phyloP scores from a whole-genome alignment of 2,113 vertebrate genomes.

The Apus apus region DNA sequence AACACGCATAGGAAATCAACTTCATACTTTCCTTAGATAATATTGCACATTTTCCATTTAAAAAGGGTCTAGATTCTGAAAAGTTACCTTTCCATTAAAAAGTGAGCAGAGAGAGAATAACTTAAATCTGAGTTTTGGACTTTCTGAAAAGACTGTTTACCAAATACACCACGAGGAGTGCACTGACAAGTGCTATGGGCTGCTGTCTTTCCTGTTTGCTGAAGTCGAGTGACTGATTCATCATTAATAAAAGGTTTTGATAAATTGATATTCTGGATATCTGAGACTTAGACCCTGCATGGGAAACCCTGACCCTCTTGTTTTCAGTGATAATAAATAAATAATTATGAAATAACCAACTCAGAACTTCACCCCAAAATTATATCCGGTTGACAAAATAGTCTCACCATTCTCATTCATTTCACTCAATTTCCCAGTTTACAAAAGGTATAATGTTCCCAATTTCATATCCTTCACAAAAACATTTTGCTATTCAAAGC shows the following conservation, averaged over 20 bases:
- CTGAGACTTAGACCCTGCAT: background rate
- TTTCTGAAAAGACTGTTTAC: conserved; percentile 15
- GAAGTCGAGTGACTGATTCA: conserved; percentile 55
- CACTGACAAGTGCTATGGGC: background rate
- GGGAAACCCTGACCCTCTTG: background rate
- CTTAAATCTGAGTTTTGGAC: conserved; percentile 14
- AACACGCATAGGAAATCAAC: conserved; percentile 72
- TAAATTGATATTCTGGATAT: background rate
- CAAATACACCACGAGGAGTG: background rate
- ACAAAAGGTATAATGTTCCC: background rate
- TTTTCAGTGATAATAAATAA: background rate
- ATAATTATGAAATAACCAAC: too few relatives aligned
- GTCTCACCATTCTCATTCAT: background rate
- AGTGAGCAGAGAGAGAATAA: conserved; percentile 30
- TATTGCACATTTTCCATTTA: conserved; percentile 59
- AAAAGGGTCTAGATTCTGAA: conserved; percentile 26
- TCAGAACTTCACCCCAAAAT: background rate
- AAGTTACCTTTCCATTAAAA: conserved; percentile 65
- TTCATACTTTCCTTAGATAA: conserved; percentile 58
- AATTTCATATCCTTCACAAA: background rate
- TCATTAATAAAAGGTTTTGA: conserved; percentile 25
- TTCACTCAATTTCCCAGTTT: background rate
- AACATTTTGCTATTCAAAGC: background rate
- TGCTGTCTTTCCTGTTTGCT: background rate
- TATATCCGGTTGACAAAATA: background rate